These are phyloP conservation scores for Agraylea sexmaculata DNA, from an alignment of 1,140 invertebrate species.

Conservation along the genomic window DNA sequence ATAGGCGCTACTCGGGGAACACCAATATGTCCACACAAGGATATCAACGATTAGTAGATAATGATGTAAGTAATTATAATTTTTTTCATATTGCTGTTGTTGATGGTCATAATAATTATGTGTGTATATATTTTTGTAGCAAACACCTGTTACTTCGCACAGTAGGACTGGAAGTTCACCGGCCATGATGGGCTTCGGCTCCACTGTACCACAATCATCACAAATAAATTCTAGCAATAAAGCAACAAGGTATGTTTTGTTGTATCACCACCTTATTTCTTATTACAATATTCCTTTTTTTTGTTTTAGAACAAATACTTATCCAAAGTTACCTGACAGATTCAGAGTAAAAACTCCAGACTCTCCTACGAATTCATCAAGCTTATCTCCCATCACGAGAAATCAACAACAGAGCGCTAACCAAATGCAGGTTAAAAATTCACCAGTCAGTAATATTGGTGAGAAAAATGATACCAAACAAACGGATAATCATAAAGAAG, in stretches of 20 bases:
- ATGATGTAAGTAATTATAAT: slow-evolving; percentile 16
- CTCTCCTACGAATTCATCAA: slow-evolving; percentile 17
- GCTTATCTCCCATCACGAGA: slow-evolving; percentile 18
- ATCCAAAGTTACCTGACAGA: slow-evolving; percentile 50
- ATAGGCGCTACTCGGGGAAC: slow-evolving; percentile 32
- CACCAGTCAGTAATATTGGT: slow-evolving; percentile 1
- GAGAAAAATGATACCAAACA: slow-evolving; percentile 11
- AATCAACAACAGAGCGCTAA: slow-evolving; percentile 18
- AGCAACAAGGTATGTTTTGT: slow-evolving; percentile 29
- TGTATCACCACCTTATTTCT: neutral
- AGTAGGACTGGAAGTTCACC: slow-evolving; percentile 36
- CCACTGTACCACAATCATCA: slow-evolving; percentile 24
- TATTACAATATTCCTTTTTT: neutral
- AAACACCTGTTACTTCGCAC: slow-evolving; percentile 29
- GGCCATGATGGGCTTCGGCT: slow-evolving; percentile 29
- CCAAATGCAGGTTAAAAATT: slow-evolving; percentile 7
- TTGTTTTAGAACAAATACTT: slow-evolving; percentile 40
- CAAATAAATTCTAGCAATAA: slow-evolving; percentile 26
- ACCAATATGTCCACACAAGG: slow-evolving; percentile 13
- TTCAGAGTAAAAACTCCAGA: slow-evolving; percentile 43
- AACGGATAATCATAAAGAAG: slow-evolving; percentile 23
- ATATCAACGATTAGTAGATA: slow-evolving; percentile 19
- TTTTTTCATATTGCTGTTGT: neutral
- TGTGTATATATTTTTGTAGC: slow-evolving; percentile 11
- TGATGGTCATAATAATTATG: neutral